Conservation (phyloP, 2,113 vertebrate genomes). For the Hemiscyllium ocellatum region DNA sequence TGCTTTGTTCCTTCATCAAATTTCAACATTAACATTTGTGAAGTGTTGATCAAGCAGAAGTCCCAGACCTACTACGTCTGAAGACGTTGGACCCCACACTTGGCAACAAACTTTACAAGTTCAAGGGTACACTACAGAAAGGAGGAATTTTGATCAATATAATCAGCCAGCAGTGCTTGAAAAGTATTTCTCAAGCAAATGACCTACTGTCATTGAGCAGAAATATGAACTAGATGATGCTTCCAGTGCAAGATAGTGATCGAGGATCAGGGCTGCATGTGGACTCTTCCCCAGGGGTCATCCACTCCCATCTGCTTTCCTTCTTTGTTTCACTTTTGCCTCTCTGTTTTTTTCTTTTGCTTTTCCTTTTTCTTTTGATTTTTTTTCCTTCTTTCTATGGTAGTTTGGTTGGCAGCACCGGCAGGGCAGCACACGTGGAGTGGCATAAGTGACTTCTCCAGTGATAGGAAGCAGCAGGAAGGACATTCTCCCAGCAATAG, state of each 20-base stretch:
- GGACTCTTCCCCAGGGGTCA: too few species aligned
- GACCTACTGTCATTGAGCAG: not conserved
- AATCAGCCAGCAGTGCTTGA: not conserved
- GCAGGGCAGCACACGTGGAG: too few species aligned
- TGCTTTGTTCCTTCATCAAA: not conserved
- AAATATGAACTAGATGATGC: not conserved
- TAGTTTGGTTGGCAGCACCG: too few species aligned
- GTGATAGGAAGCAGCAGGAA: too few species aligned
- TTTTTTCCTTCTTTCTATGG: too few species aligned
- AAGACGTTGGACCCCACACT: not conserved
- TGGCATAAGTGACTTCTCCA: too few species aligned
- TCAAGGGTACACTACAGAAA: not conserved
- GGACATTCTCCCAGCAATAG: too few species aligned
- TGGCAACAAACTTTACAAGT: not conserved
- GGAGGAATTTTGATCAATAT: not conserved
- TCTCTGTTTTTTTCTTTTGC: too few species aligned
- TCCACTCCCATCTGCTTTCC: too few species aligned
- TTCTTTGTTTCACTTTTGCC: too few species aligned
- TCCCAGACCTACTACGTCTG: not conserved
- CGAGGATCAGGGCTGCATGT: too few species aligned
- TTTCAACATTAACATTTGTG: not conserved
- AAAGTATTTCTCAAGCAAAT: not conserved
- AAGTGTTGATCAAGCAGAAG: not conserved
- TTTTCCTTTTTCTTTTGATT: too few species aligned
- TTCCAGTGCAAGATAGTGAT: not conserved